Conservation (phyloP, 1,140 invertebrate genomes). For the Mesaphorura yosii region DNA sequence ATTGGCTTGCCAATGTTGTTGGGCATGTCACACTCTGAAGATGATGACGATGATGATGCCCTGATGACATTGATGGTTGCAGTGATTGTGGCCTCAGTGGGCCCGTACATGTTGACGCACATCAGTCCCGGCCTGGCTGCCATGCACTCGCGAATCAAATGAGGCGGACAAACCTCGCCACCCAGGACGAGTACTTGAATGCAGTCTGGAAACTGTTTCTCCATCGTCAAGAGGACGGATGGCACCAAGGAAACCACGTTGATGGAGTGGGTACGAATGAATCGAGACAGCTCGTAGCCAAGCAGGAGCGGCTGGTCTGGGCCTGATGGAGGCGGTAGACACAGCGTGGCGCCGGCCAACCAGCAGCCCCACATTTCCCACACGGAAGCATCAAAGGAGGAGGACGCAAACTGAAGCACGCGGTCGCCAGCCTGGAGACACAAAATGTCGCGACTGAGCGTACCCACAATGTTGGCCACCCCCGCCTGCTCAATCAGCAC, state of each 20-base stretch:
- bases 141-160: neutral
- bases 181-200: conserved; percentile 1
- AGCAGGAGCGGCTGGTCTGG: no score
- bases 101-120: conserved; percentile 10
- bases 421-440: neutral
- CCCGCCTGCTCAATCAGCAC: conserved; percentile 8
- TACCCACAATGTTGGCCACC: neutral
- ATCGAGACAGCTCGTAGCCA: neutral
- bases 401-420: neutral
- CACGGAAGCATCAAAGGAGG: conserved; percentile 9
- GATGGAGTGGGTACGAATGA: neutral
- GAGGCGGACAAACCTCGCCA: neutral
- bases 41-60: no score
- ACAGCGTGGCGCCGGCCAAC: neutral
- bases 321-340: neutral
- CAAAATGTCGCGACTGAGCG: neutral
- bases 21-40: neutral
- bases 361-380: conserved; percentile 2
- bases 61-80: neutral
- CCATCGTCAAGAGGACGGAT: conserved; percentile 2
- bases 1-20: conserved; percentile 12
- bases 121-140: neutral
- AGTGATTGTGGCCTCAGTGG: conserved; percentile 11
- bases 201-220: neutral
- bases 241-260: conserved; percentile 6